These are phyloP conservation scores for Dolichotis patagonum DNA, from an alignment of 2,113 vertebrate genomes.

Conservation along the genomic window DNA sequence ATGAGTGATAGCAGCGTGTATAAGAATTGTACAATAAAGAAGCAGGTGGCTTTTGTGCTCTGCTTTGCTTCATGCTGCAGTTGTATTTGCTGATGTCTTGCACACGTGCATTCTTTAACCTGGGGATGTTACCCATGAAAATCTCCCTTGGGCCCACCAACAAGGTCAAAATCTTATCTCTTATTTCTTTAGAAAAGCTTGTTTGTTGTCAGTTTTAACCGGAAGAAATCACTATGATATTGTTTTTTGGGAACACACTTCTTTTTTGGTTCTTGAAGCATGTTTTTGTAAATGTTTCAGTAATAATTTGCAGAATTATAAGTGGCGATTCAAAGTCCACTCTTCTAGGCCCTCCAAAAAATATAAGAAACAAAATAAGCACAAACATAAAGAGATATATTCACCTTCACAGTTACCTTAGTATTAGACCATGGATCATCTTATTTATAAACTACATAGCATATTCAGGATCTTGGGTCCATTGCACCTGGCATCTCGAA, in stretches of 20 bases:
- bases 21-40: not conserved
- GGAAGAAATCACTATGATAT: not conserved
- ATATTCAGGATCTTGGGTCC: not conserved
- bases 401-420: not conserved
- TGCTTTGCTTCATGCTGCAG: not conserved
- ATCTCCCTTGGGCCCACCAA: not conserved
- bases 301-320: constrained; percentile 35
- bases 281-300: not conserved
- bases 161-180: not conserved
- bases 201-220: not conserved
- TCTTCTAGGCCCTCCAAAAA: not conserved
- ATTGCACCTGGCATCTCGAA: not conserved
- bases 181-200: not conserved
- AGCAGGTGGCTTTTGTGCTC: not conserved
- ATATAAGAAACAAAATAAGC: constrained; percentile 8
- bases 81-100: not conserved
- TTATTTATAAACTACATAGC: not conserved
- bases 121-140: not conserved
- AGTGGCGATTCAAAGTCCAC: not conserved
- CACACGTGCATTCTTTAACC: not conserved
- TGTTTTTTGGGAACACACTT: not conserved
- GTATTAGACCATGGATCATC: not conserved
- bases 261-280: constrained; percentile 40
- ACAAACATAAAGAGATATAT: not conserved
- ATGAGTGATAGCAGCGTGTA: not conserved